Evolutionary conservation across 2,797 vertebrate genomes (phyloP), one percentile per base, ranked within the genome.

Genomic region (Acanthurus lineatus): DNA sequence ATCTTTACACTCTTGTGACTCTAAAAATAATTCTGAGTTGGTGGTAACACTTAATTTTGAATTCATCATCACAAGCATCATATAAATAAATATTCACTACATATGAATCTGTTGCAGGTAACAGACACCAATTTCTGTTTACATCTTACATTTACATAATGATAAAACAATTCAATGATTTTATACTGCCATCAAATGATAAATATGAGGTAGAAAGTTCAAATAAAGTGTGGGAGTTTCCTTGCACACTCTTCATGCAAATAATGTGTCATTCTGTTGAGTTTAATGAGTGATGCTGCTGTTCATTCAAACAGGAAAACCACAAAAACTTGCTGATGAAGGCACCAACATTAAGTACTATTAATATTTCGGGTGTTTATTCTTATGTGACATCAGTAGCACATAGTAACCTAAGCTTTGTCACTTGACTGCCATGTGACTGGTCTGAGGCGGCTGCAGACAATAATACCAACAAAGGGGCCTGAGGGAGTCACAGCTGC

Each of bases 381-480:
- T 25, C n/a, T 6, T 25, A 32, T 68, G 56, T 56, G 65, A 79
- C 61, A 51, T 82, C 49, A 69, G 1, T 17, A 68, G 68, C 72
- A 58, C 49, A 76, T 59, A 70, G 83, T 35, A 80, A 86, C 69
- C 45, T 75, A 82, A 88, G 84, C 78, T 49, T 32, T 58, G 81
- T 87, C 90, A 90, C 83, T 79, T 89, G 90, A 93, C 82, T 4
- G 48, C 60, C 91, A 87, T 89, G 85, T 89, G 91, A 89, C 79
- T 17, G 40, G 49, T 66, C 51, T 73, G 65, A 75, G 76, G 76
- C 51, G 2, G 64, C 32, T 45, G 51, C 52, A 77, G 58, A 84
- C 74, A 62, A 70, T 81, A 82, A 81, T 9, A 72, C 68, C 45
- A 69, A 76, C 58, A 56, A 47, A 69, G n/a, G 15, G 59, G 64